Evolutionary conservation across 2,797 vertebrate genomes (phyloP).

Genomic region (Tokudaia muenninki): DNA sequence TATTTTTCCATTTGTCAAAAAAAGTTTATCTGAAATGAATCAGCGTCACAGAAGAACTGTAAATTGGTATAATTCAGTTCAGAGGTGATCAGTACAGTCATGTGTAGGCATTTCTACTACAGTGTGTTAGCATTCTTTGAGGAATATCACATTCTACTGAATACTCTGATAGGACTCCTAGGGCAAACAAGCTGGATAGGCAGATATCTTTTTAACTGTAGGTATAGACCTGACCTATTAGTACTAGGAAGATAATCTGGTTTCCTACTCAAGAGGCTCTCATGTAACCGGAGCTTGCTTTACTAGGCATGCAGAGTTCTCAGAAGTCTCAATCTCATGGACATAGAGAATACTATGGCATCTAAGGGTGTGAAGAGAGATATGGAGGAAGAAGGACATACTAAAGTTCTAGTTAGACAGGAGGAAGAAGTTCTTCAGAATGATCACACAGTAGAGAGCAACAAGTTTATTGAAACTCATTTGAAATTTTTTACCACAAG

Average conservation of each 20-base stretch:
- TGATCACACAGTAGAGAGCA: background rate
- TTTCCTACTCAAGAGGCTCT: background rate
- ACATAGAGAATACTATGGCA: too few relatives aligned
- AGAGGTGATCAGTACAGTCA: background rate
- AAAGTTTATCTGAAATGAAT: conserved; percentile 33
- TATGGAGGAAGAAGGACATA: background rate
- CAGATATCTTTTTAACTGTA: background rate
- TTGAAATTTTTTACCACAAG: background rate
- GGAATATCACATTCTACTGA: background rate
- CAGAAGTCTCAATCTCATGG: background rate
- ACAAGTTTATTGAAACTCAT: background rate
- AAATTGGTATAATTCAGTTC: background rate
- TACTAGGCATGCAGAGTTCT: background rate
- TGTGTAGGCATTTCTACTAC: background rate
- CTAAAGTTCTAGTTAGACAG: background rate
- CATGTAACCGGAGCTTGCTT: background rate
- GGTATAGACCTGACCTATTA: background rate
- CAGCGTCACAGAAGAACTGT: background rate
- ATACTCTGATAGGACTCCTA: background rate
- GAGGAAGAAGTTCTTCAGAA: background rate
- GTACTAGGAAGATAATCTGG: background rate
- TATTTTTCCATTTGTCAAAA: conserved; percentile 65
- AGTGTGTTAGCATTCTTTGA: background rate
- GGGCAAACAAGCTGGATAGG: background rate
- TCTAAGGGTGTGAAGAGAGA: background rate